Evolutionary conservation across 2,797 vertebrate genomes (phyloP).

Genomic region (Ciconia nigra): DNA sequence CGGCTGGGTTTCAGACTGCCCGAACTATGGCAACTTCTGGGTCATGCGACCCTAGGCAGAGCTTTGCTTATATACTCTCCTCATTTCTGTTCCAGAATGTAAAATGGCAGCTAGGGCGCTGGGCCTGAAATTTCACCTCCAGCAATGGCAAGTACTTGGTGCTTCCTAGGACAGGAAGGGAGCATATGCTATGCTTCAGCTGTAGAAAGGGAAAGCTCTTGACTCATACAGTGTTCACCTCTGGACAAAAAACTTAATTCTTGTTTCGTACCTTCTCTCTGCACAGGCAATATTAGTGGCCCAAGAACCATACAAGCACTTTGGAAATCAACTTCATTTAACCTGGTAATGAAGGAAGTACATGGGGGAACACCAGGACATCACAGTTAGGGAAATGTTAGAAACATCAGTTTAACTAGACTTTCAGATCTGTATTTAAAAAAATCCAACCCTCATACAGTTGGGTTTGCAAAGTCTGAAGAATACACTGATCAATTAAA

Average conservation of each 20-base stretch:
- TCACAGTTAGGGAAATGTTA: background rate
- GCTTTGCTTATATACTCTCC: background rate
- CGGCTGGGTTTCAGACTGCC: background rate
- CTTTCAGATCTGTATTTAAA: background rate
- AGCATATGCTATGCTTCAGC: background rate
- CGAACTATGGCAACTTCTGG: background rate
- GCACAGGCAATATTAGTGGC: background rate
- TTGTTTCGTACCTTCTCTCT: background rate
- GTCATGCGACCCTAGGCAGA: background rate
- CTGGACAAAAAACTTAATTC: background rate
- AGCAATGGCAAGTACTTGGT: background rate
- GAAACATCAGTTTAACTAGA: background rate
- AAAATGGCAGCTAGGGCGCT: background rate
- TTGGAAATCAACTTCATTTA: background rate
- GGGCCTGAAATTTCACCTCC: background rate
- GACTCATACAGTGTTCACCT: background rate
- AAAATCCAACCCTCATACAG: background rate
- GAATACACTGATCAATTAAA: background rate
- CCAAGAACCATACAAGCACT: background rate
- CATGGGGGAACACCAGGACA: background rate
- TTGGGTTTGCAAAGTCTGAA: background rate
- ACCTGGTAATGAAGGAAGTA: background rate
- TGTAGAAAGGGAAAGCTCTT: background rate
- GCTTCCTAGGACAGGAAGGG: background rate
- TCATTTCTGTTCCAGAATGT: background rate